A percentile compares a stretch with the other conserved stretches of the same genome.
phyloP scores from a whole-genome alignment of 2,797 vertebrate genomes.

The Zonotrichia albicollis region DNA sequence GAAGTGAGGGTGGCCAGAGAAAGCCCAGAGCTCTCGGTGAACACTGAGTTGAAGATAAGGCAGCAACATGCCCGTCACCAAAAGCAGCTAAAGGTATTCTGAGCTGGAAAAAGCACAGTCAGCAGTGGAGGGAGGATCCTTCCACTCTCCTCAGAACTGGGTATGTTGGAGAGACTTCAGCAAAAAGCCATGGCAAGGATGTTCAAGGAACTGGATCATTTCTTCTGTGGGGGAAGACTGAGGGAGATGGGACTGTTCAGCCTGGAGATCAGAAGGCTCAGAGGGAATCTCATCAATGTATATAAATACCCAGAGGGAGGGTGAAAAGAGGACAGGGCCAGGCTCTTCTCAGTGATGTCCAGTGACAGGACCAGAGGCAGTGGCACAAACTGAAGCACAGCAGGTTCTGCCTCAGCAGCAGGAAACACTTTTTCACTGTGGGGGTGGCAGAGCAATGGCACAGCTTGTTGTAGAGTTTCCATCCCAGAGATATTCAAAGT shows the following conservation, averaged over 20 bases:
- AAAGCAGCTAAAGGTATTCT: background rate
- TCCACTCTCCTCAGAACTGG: background rate
- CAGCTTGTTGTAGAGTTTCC: background rate
- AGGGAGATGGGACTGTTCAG: background rate
- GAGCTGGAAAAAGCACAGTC: background rate
- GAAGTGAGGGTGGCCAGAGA: background rate
- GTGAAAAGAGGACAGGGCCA: background rate
- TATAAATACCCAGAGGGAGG: background rate
- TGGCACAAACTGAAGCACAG: background rate
- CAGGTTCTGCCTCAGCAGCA: background rate
- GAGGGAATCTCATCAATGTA: background rate
- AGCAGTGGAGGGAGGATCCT: background rate
- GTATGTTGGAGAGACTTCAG: background rate
- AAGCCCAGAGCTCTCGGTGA: too few species aligned
- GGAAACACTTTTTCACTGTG: background rate
- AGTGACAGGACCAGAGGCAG: background rate
- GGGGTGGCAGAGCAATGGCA: background rate
- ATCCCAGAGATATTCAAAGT: background rate
- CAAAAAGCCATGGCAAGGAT: background rate
- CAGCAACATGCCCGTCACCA: background rate
- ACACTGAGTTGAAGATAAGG: background rate
- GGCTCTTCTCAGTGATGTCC: background rate
- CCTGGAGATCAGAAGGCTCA: background rate
- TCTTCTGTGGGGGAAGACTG: background rate
- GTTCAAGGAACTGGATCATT: background rate